These are phyloP conservation scores for Ptychadena robeensis DNA, from an alignment of 2,797 vertebrate genomes.

Conservation along the genomic window DNA sequence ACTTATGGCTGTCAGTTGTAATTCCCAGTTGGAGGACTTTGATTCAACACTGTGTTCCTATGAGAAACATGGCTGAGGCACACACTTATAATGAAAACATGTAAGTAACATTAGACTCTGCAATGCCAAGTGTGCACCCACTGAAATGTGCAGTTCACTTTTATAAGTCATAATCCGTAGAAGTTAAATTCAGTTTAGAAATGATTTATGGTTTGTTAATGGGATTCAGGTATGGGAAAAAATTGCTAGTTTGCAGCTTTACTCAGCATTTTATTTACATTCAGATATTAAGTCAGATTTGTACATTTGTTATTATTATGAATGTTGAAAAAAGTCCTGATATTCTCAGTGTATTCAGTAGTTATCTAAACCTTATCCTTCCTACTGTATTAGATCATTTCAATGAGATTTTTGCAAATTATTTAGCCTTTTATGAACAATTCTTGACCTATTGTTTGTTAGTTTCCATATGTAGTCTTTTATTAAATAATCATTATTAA, in stretches of 20 bases:
- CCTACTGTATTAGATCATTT: background rate
- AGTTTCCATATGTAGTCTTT: background rate
- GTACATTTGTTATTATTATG: too few species aligned
- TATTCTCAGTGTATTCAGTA: background rate
- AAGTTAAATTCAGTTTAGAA: background rate
- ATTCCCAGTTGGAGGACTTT: constrained; percentile 34
- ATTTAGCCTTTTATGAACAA: background rate
- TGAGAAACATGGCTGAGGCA: background rate
- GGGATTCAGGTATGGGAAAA: background rate
- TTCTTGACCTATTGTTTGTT: background rate
- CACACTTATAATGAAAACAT: constrained; percentile 5
- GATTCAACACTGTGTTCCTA: constrained; percentile 29
- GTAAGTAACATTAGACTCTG: background rate
- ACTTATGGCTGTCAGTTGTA: constrained; percentile 47
- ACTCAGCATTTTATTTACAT: background rate
- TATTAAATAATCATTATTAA: background rate
- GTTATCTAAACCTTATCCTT: background rate
- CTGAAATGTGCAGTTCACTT: background rate
- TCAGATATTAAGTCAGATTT: background rate
- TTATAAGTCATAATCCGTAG: background rate
- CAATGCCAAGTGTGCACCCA: background rate
- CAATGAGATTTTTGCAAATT: background rate
- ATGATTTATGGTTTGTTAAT: background rate
- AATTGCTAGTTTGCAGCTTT: background rate
- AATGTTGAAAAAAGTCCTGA: background rate